These are phyloP conservation scores for Sandelia bainsii DNA, from an alignment of 2,797 vertebrate species.

Conservation along the genomic window DNA sequence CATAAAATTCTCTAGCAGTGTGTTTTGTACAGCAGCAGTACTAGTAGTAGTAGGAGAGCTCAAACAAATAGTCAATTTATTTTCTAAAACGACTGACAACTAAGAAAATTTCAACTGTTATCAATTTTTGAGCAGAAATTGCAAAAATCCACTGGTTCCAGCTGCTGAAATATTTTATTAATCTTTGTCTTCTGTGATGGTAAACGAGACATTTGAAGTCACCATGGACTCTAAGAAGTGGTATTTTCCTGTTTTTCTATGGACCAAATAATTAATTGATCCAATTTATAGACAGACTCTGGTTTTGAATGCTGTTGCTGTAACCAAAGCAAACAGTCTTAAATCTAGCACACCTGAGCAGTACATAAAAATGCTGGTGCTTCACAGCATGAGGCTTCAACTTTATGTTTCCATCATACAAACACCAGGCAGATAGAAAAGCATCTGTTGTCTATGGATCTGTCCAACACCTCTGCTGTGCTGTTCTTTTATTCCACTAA, in stretches of 20 bases:
- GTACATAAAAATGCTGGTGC: slow-evolving; percentile 24
- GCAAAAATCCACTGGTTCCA: too few species aligned
- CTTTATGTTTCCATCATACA: slow-evolving; percentile 41
- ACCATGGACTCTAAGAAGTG: too few species aligned
- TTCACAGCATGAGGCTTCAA: slow-evolving; percentile 53
- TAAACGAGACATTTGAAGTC: background rate
- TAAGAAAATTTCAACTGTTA: too few species aligned
- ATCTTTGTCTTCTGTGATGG: too few species aligned
- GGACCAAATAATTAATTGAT: background rate
- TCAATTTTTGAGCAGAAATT: too few species aligned
- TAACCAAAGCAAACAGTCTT: slow-evolving; percentile 32
- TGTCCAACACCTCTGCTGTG: slow-evolving; percentile 6
- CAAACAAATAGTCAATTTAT: too few species aligned
- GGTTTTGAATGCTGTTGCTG: slow-evolving; percentile 2
- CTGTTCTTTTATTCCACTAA: slow-evolving; percentile 20
- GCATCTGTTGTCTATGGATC: slow-evolving; percentile 1
- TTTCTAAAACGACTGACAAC: too few species aligned
- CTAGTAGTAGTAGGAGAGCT: too few species aligned
- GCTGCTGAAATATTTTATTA: too few species aligned
- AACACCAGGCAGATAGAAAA: slow-evolving; percentile 20
- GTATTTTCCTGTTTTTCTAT: background rate
- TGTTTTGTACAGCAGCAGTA: too few species aligned
- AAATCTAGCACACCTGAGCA: slow-evolving; percentile 59
- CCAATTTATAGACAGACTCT: background rate
- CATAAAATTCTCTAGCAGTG: background rate